Evolutionary conservation across 2,888 invertebrate genomes (phyloP), one percentile per base, ranked within the genome.

Genomic region (Epsilonema sp.): DNA sequence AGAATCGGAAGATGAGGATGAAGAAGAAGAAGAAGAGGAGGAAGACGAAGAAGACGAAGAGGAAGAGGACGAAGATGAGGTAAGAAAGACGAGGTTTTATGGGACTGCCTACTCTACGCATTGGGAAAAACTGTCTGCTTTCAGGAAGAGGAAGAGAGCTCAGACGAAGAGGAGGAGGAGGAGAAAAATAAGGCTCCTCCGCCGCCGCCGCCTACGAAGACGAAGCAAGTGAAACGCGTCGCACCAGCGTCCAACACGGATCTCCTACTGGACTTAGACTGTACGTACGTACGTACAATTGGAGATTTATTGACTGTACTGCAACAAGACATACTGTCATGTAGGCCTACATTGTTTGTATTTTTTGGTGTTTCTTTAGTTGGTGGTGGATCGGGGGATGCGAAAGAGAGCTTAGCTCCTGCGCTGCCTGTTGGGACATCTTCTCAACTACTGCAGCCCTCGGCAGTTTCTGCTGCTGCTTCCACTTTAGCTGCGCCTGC

Each of bases 1-100:
- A 77, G 82, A 52, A 70, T 71, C 54, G 78, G 79, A 48, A 26
- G 50, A 51, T 3, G 42, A 51, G 26, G 52, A 51, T 23, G 48
- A 49, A 20, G 53, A 52, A 39, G 48, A 44, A 31, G 39, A 21
- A n/a, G 53, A 52, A 13, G 26, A 37, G 36, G 41, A 39, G 31
- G 41, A 46, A 26, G 46, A 40, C 26, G 46, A 46, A 22, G 16
- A 19, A 11, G 4, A 16, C 46, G 20, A 4, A 5, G 36, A 40
- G 21, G 40, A 45, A 26, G 26, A 38, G 16, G 42, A 42, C n/a
- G n/a, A n/a, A n/a, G n/a, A n/a, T n/a, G n/a, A n/a, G n/a, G 19
- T n/a, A 39, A 19, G 39, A 39, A 39, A 39, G 20, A 39, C 39
- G n/a, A 20, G n/a, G n/a, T n/a, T n/a, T n/a, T n/a, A n/a, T n/a